Conservation (phyloP, 2,888 invertebrate genomes). For the Sinohyriopsis cumingii region DNA sequence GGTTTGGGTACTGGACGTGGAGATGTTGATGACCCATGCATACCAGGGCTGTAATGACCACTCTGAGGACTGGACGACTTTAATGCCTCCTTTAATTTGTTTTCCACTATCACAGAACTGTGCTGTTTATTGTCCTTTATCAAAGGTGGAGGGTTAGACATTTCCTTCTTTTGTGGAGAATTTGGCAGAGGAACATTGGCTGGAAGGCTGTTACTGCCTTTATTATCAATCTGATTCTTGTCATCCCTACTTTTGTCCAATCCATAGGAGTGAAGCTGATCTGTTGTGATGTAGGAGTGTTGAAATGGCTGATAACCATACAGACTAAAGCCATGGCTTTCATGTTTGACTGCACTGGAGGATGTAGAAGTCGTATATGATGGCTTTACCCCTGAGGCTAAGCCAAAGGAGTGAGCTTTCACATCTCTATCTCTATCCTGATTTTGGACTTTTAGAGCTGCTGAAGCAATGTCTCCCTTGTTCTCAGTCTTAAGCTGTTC, state of each 20-base stretch:
- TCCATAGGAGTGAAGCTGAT: conserved; percentile 65
- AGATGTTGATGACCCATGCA: conserved; percentile 42
- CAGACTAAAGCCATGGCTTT: conserved; percentile 65
- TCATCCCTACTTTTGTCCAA: conserved; percentile 56
- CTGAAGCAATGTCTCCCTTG: conserved; percentile 11
- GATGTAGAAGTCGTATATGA: conserved; percentile 8
- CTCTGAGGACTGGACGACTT: conserved; percentile 47
- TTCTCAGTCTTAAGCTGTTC: conserved; percentile 27
- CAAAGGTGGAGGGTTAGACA: conserved; percentile 54
- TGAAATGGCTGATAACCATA: conserved; percentile 72
- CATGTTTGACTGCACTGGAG: conserved; percentile 31
- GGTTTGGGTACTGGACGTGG: conserved; percentile 59
- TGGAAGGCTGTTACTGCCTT: conserved; percentile 26
- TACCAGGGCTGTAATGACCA: conserved; percentile 27
- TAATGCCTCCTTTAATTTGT: conserved; percentile 46
- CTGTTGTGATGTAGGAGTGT: conserved; percentile 68
- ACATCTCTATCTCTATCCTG: too few species aligned
- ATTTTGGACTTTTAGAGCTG: too few species aligned
- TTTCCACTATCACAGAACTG: conserved; percentile 67
- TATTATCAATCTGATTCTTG: conserved; percentile 37
- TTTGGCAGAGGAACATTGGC: conserved; percentile 15
- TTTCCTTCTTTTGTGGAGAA: conserved; percentile 41
- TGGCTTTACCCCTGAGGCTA: conserved; percentile 22
- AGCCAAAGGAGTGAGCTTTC: neutral
- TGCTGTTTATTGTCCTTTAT: conserved; percentile 57